Base-by-base conservation (phyloP, 2,888 invertebrate genomes). In the Drosophila pseudotalamancana region DNA sequence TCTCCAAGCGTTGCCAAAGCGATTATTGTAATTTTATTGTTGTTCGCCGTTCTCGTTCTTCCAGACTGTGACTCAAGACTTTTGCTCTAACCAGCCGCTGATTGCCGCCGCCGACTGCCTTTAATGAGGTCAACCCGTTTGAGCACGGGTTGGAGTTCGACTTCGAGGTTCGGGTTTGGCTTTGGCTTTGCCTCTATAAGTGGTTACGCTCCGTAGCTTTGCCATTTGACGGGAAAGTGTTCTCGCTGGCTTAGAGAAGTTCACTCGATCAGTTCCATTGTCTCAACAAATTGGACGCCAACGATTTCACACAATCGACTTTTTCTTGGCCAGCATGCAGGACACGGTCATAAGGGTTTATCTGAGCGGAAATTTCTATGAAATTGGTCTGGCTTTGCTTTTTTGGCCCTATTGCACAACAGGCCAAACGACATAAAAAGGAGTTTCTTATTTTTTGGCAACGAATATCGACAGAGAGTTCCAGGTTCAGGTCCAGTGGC, bases 21-120 rank as follows among this genome's bases (percentile, higher is more conserved):
- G 82, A 82, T 85, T 84, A 85, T 87, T 85, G 85, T 84, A 85
- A 84, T 84, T 84, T 77, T 69, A 84, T 83, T 83, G 87, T 59
- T 56, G 53, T 53, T 49, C 35, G 48, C 14, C 16, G 56, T 83
- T 83, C 76, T 31, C 60, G 56, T 43, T 39, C 60, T 64, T 50
- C 46, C 60, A 35, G 68, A 50, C 65, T 69, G 34, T 48, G 50
- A 51, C 45, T 70, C n/a, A 34, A 61, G 51, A 39, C 25, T 49
- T 62, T 68, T 39, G 48, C 48, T 48, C 40, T 49, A 67, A 45
- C 55, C 18, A 59, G 51, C 65, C 61, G 71, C 76, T 71, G 72
- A 72, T 72, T 74, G 72, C 72, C 39, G 40, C 43, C 34, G 59
- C 42, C 32, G 55, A 51, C 50, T 74, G 61, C 59, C 65, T 65